Base-by-base conservation (phyloP, 2,888 invertebrate species). In the Limnephilus lunatus region DNA sequence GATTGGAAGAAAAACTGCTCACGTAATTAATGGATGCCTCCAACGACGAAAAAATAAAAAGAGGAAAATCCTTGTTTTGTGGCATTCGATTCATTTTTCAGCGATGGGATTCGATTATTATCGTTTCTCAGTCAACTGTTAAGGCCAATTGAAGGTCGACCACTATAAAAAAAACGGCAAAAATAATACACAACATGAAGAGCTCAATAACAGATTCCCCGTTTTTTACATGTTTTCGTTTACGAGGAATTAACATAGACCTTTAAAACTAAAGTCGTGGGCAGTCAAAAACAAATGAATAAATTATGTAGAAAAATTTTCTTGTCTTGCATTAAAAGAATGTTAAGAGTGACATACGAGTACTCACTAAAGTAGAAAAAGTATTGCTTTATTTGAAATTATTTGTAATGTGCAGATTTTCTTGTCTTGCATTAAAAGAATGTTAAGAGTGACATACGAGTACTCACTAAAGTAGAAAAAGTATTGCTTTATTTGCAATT, bases 401-500 rank as follows among this genome's bases (percentile, higher is more conserved):
- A 93, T 93, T 93, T 93, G 93, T 93, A 93, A 93, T 93, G 93
- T 93, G 93, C 93, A 93, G 93, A 93, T 93, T 92, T 92, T 91
- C 91, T 92, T 92, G 91, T 93, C 90, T 68, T 92, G 91, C 91
- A 92, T 88, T 90, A 92, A 92, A 91, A 44, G 82, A 91, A 93
- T 85, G 44, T 91, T 91, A 92, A 91, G 91, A 91, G 93, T 93
- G 92, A 91, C 86, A 39, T 91, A 93, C 39, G 92, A 90, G 92
- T 93, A 93, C 90, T 91, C 91, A 90, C 93, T 93, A 93, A 92
- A 93, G 93, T 93, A 93, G 93, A 93, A 93, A 93, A 93, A 93
- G 93, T 93, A 93, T 93, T 93, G 93, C 93, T 93, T 93, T 92
- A 92, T 93, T 93, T 93, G 93, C 93, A 93, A 93, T 93, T 93